Percentiles rank a stretch among this genome's conserved stretches.
Conservation (phyloP, 2,113 vertebrate species). For the Oryzias woworae region DNA sequence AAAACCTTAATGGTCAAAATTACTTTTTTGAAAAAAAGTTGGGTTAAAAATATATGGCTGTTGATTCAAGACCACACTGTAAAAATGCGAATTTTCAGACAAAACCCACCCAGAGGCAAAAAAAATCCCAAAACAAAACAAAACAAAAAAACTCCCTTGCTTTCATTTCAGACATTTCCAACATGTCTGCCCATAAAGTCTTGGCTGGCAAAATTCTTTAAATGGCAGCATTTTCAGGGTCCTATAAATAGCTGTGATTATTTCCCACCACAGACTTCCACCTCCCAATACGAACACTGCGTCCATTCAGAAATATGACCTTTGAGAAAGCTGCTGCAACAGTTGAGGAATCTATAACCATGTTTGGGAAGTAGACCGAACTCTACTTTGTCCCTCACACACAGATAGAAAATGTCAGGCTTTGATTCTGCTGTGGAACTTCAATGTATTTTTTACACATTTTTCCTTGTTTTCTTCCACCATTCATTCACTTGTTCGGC, state of each 20-base stretch:
- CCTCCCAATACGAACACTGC: slow-evolving; percentile 49
- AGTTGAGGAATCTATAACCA: slow-evolving; percentile 42
- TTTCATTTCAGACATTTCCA: slow-evolving; percentile 2
- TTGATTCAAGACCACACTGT: neutral
- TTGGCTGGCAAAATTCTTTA: slow-evolving; percentile 37
- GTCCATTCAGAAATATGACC: slow-evolving; percentile 42
- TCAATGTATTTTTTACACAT: slow-evolving; percentile 3
- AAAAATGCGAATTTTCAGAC: slow-evolving; percentile 26
- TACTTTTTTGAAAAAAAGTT: neutral
- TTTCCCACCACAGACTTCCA: slow-evolving; percentile 49
- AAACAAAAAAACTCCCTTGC: neutral
- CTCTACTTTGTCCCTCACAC: slow-evolving; percentile 4
- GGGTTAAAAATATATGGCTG: neutral
- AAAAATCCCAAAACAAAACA: neutral
- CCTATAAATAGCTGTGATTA: slow-evolving; percentile 59
- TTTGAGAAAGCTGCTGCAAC: slow-evolving; percentile 26
- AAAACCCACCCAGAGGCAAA: slow-evolving; percentile 20
- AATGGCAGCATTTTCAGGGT: slow-evolving; percentile 57
- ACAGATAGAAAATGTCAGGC: slow-evolving; percentile 54
- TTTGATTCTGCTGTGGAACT: slow-evolving; percentile 19
- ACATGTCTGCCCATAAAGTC: slow-evolving; percentile 15
- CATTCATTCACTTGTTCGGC: slow-evolving; percentile 49
- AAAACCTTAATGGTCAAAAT: neutral
- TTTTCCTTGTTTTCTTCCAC: neutral
- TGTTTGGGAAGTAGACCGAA: slow-evolving; percentile 28